Conservation (phyloP, 2,797 vertebrate genomes). For the Neopelma chrysocephalum region DNA sequence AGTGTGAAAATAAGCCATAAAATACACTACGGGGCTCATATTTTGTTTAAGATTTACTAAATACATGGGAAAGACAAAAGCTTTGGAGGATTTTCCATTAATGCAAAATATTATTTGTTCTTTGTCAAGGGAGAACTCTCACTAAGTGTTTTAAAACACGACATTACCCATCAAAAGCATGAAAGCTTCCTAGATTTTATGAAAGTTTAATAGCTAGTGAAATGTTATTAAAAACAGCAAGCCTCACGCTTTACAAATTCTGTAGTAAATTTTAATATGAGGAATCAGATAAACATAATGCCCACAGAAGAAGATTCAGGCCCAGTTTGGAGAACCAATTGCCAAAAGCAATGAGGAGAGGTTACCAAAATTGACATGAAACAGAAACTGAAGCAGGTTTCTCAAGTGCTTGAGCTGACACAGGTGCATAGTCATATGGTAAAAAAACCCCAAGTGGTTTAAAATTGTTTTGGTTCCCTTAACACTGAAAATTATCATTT, state of each 20-base stretch:
- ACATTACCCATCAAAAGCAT: constrained; percentile 26
- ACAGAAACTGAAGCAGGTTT: not conserved
- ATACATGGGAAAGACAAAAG: constrained; percentile 7
- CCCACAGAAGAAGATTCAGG: not conserved
- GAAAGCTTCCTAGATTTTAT: constrained; percentile 6
- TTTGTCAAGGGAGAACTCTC: constrained; percentile 15
- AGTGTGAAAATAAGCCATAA: constrained; percentile 42
- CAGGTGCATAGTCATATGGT: not conserved
- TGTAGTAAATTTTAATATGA: not conserved
- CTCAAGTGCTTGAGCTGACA: not conserved
- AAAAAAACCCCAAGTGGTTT: not conserved
- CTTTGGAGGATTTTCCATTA: constrained; percentile 39
- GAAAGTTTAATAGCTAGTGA: constrained; percentile 4
- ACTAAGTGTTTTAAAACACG: constrained; percentile 36
- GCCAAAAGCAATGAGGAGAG: not conserved
- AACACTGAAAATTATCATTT: not conserved
- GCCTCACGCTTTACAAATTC: not conserved
- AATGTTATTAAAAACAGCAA: not conserved
- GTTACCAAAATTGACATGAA: not conserved
- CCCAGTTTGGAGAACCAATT: not conserved
- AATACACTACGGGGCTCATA: constrained; percentile 32
- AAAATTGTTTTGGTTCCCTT: not conserved
- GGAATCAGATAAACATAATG: not conserved
- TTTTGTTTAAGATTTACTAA: constrained; percentile 54
- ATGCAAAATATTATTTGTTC: constrained; percentile 41